Conservation (phyloP, 1,140 invertebrate genomes). For the Zophobas atratus region DNA sequence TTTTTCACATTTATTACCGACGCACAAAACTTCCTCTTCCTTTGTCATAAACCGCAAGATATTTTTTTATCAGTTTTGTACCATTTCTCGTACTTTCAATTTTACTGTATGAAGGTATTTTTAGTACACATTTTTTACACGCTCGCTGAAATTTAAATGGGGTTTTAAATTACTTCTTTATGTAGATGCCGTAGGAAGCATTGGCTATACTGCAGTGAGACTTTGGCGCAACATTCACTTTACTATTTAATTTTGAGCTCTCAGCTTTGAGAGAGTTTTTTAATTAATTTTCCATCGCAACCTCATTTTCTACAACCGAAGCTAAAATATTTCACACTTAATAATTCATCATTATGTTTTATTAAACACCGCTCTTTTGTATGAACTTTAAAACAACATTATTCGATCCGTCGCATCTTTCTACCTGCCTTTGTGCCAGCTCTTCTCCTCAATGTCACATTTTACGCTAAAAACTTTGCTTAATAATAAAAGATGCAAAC, state of each 20-base stretch:
- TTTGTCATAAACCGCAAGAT: not conserved
- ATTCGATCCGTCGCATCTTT: no score
- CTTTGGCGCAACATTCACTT: not conserved
- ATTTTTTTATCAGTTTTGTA: not conserved
- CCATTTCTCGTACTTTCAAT: not conserved
- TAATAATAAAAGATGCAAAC: conserved; percentile 36
- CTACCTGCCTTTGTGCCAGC: no score
- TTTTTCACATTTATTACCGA: conserved; percentile 22
- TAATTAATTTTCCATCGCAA: not conserved
- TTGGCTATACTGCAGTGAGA: not conserved
- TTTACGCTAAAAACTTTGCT: conserved; percentile 31
- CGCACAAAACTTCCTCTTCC: not conserved
- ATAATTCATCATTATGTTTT: not conserved
- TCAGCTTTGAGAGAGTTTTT: not conserved
- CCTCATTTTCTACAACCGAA: not conserved
- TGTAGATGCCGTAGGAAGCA: not conserved
- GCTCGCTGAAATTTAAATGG: not conserved
- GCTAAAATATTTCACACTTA: not conserved
- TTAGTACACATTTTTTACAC: not conserved
- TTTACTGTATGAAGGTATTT: no score
- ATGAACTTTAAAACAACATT: not conserved
- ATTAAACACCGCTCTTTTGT: not conserved
- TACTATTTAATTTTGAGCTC: conserved; percentile 1
- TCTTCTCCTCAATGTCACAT: not conserved
- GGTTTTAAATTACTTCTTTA: not conserved